Percentiles rank a stretch among this genome's conserved stretches.
These are phyloP conservation scores for Malurus cyaneus DNA, from an alignment of 2,113 vertebrate genomes.

Conservation along the genomic window DNA sequence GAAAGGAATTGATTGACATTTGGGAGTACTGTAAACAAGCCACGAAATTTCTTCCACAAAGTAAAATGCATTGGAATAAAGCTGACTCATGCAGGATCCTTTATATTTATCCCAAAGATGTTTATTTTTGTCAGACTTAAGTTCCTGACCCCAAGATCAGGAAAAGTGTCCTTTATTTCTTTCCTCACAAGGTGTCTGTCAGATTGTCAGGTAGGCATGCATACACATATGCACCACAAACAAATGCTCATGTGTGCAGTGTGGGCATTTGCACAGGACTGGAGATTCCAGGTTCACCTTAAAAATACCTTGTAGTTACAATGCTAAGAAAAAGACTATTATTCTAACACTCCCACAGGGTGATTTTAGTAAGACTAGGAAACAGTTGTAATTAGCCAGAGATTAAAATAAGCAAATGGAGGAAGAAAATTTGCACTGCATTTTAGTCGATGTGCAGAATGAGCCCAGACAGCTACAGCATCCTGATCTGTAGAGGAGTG, in stretches of 20 bases:
- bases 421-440: constrained; percentile 5
- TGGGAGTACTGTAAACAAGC: background rate
- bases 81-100: background rate
- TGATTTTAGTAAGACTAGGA: constrained; percentile 34
- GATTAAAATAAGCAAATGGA: constrained; percentile 44
- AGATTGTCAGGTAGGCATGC: background rate
- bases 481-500: constrained; percentile 19
- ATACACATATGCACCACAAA: background rate
- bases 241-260: background rate
- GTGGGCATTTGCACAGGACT: background rate
- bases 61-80: background rate
- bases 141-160: background rate
- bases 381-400: constrained; percentile 44
- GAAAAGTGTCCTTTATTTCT: constrained; percentile 16
- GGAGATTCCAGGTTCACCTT: background rate
- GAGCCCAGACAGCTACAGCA: background rate
- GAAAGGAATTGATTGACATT: background rate
- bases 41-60: background rate
- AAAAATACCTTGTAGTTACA: background rate
- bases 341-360: background rate
- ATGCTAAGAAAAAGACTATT: constrained; percentile 19
- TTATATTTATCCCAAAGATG: background rate
- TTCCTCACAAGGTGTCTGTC: background rate
- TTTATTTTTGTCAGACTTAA: constrained; percentile 44
- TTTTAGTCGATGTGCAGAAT: background rate